Base-by-base conservation (phyloP, 92 coral and sea anemone genomes). In the Montipora capitata region DNA sequence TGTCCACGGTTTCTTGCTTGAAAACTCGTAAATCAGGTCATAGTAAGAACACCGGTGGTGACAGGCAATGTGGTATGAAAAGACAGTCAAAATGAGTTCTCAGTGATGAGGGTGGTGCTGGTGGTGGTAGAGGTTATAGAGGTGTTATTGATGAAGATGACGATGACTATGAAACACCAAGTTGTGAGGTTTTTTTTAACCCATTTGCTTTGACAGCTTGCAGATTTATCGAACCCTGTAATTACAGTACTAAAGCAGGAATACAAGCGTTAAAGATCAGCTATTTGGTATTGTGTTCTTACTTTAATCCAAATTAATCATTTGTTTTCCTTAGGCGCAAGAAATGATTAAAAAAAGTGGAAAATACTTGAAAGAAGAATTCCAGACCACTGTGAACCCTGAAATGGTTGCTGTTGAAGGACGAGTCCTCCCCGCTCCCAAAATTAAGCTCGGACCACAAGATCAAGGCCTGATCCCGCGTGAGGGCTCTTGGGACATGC, bases 401-500 rank as follows among this genome's bases (percentile, higher is more conserved):
- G 74, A 88, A 7, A 91, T 95, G 98, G 96, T 80, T 15, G 76
- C 73, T 17, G 96, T 96, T 13, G 83, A 78, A 1, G 99, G 98
- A 7, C 78, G 98, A 18, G 96, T 96, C 17, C 94, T 96, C 0
- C 92, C 94, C 4, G 39, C 98, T 10, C 99, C 99, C 4, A 48
- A 40, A 75, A 79, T 97, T 62, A 76, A 81, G 39, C 85, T 97
- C 2, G 99, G 98, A 7, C 86, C 90, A 20, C 91, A 87, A 41
- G 56, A 77, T 18, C 71, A 76, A 15, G 56, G 69, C 5, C 70
- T 92, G 40, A 67, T 61, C 41, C 99, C 99, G 0, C 87, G 89
- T 3, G 93, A 97, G 61, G 99, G 99, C 4, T 72, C 91, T 3
- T 97, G 99, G 99, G 95, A 95, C 75, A 94, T 96, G 96, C 85